These are phyloP conservation scores for Pherbina coryleti DNA, from an alignment of 2,888 invertebrate genomes.

Conservation along the genomic window DNA sequence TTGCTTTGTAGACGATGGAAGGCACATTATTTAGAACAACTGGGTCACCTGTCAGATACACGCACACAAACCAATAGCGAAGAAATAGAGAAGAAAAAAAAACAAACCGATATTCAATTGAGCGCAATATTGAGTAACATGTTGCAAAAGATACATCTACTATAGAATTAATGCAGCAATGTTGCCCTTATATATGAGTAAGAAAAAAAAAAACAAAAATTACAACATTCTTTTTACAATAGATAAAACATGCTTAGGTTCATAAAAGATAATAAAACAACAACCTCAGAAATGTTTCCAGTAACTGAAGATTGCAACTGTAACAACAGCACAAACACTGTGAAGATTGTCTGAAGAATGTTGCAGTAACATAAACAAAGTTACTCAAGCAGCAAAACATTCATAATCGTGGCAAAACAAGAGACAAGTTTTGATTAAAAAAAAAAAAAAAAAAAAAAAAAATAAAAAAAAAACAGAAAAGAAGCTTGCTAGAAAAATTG, in stretches of 20 bases:
- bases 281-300: background rate
- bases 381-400: background rate
- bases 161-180: background rate
- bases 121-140: background rate
- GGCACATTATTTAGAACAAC: background rate
- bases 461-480: no score
- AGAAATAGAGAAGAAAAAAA: background rate
- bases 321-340: background rate
- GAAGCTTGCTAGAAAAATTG: no score
- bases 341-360: background rate
- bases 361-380: background rate
- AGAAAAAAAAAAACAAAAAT: background rate
- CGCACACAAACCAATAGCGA: background rate
- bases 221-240: background rate
- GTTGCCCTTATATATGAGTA: background rate
- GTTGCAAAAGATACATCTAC: background rate
- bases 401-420: background rate
- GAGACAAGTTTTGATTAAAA: background rate
- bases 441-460: background rate
- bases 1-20: background rate
- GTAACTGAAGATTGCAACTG: background rate
- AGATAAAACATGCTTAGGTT: background rate
- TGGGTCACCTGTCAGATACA: slow-evolving; percentile 10
- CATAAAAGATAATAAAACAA: background rate
- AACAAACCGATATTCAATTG: background rate